Conservation (phyloP, 1,140 invertebrate species). For the Euborellia annulipes region DNA sequence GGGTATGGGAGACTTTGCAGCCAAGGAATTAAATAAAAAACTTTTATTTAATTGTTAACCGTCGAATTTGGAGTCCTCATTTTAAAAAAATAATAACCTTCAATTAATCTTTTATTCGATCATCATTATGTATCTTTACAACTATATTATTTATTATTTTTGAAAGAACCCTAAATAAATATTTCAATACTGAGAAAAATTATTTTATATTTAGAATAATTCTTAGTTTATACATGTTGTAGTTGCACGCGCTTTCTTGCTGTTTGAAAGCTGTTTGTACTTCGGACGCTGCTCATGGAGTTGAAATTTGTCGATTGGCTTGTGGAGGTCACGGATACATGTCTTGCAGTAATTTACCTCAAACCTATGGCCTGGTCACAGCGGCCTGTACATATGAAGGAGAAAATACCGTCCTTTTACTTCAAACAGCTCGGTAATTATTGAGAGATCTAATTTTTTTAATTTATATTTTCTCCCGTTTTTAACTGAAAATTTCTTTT, state of each 20-base stretch:
- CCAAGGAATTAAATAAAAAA: too few species aligned
- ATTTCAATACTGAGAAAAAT: too few species aligned
- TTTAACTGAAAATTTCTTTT: neutral
- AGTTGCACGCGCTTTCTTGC: conserved; percentile 78
- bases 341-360: conserved; percentile 66
- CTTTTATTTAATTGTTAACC: too few species aligned
- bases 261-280: conserved; percentile 80
- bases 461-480: neutral
- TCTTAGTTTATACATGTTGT: too few species aligned
- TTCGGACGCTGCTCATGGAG: conserved; percentile 46
- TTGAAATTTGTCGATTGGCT: conserved; percentile 65
- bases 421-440: conserved; percentile 67
- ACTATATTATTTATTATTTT: too few species aligned
- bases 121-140: too few species aligned
- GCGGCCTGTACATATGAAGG: conserved; percentile 89
- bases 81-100: too few species aligned
- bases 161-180: too few species aligned
- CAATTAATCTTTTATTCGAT: too few species aligned
- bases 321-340: conserved; percentile 93
- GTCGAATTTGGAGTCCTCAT: too few species aligned
- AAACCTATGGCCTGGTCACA: conserved; percentile 61
- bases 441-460: neutral
- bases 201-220: too few species aligned
- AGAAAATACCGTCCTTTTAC: conserved; percentile 79
- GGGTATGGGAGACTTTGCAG: too few species aligned